Evolutionary conservation across 2,113 vertebrate genomes (phyloP).

Genomic region (Philantomba maxwellii): DNA sequence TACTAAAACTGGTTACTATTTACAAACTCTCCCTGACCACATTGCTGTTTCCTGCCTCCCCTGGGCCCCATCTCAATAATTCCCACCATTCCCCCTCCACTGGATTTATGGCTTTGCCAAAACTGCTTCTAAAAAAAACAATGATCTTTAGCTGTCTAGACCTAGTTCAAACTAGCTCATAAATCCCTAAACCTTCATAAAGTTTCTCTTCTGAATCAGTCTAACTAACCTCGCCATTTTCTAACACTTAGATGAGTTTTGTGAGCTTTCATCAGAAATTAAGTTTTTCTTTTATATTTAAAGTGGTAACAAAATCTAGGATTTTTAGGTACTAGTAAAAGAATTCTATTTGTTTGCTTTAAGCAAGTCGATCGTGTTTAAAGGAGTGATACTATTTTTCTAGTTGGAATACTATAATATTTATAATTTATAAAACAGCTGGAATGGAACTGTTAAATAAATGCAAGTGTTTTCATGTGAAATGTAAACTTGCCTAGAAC

Average conservation of each 20-base stretch:
- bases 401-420: not conserved
- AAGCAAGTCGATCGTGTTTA: not conserved
- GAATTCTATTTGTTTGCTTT: not conserved
- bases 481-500: not conserved
- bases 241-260: not conserved
- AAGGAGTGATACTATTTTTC: not conserved
- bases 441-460: not conserved
- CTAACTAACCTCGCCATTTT: not conserved
- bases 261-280: not conserved
- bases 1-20: not conserved
- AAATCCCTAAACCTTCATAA: not conserved
- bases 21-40: not conserved
- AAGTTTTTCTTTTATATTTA: not conserved
- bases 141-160: not conserved
- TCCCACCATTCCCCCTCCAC: not conserved
- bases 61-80: not conserved
- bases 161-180: not conserved
- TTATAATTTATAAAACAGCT: conserved; percentile 12
- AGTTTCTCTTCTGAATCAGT: not conserved
- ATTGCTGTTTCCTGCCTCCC: not conserved
- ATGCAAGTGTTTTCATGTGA: not conserved
- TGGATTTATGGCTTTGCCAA: not conserved
- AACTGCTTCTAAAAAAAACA: not conserved
- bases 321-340: not conserved
- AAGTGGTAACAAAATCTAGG: not conserved